Evolutionary conservation across 2,797 vertebrate species (phyloP).

Genomic region (Euphonia xanthogaster): DNA sequence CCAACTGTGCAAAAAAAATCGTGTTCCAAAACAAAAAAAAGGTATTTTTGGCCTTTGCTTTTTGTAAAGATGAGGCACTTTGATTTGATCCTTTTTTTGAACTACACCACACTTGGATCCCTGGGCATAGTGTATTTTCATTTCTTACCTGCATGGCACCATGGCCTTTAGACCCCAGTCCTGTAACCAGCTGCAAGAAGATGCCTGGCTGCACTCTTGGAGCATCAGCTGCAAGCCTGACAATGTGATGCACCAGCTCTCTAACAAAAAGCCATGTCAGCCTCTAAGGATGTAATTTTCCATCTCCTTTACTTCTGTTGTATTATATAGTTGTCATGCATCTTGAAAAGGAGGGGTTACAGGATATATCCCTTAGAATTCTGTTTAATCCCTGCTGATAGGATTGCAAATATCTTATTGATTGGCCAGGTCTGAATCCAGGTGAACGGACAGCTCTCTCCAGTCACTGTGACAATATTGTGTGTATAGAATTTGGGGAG

Average conservation of each 20-base stretch:
- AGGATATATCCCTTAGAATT: neutral
- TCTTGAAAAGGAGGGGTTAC: neutral
- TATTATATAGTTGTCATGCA: neutral
- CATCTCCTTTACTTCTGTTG: neutral
- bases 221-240: neutral
- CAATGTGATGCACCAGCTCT: neutral
- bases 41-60: neutral
- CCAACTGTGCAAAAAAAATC: neutral
- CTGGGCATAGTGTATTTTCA: neutral
- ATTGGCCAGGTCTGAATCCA: neutral
- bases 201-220: neutral
- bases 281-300: neutral
- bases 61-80: neutral
- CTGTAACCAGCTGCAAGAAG: neutral
- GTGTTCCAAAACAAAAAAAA: neutral
- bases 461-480: neutral
- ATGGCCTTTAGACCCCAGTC: neutral
- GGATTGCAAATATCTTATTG: conserved; percentile 6
- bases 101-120: neutral
- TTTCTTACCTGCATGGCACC: neutral
- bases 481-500: neutral
- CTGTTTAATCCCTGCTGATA: neutral
- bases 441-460: neutral
- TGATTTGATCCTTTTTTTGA: neutral
- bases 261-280: neutral